Evolutionary conservation across 2,888 invertebrate species (phyloP), one percentile per base, ranked within the genome.

Genomic region (Cheilosia grossa): DNA sequence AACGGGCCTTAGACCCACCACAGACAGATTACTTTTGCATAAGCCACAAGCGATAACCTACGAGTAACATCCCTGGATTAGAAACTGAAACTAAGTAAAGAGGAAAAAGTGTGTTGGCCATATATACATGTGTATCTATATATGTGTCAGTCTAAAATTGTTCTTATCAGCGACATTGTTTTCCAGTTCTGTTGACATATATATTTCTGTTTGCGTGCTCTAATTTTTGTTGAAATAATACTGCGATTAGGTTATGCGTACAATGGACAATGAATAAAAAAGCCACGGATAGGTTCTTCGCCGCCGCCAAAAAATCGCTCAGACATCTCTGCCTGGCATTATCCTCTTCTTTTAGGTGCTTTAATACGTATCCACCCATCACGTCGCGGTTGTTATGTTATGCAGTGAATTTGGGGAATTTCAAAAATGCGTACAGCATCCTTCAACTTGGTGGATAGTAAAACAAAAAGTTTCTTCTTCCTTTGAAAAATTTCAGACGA

Each of bases 351-450:
- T 17, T 30, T 30, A n/a, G 40, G 54, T 40, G 54, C 33, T 56
- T 63, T 21, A 40, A 63, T 42, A 40, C 54, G 13, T n/a, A 72
- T 33, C 53, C 51, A 51, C 4, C 42, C 59, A 51, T 58, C 53
- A 17, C 42, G 63, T 64, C 67, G 73, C 79, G 74, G 44, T 69
- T 69, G 61, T 73, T 33, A 66, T 69, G 61, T 73, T 33, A 66
- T 79, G 69, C 66, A 51, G 63, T 74, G 51, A 79, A 79, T 83
- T 79, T 64, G 53, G 53, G 70, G 49, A 58, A 83, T 83, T 80
- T 42, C 64, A 56, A 79, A 79, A 79, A 70, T 70, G 69, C 67
- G 61, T 67, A 63, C 61, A 78, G 53, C 72, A 42, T 78, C 74
- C 79, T 83, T 83, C 63, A 79, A 74, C 70, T 82, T 82, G 72